phyloP scores from a whole-genome alignment of 1,140 invertebrate genomes.

The Amphibalanus amphitrite region DNA sequence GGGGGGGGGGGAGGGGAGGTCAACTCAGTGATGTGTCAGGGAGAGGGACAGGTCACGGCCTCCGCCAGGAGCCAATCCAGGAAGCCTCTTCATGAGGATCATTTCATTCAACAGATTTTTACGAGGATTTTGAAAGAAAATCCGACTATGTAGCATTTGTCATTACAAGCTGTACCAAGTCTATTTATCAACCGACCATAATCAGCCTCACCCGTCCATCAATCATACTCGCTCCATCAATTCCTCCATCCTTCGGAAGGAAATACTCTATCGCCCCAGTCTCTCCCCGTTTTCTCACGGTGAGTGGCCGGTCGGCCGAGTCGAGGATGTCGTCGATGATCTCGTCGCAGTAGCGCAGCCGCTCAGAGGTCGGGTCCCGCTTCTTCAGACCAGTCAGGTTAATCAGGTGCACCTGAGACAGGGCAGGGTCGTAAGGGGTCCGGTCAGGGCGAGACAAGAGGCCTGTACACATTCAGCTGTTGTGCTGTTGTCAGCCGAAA shows the following conservation, averaged over 20 bases:
- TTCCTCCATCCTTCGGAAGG: neutral
- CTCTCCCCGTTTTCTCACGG: no score
- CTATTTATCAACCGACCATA: neutral
- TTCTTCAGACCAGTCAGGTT: conserved; percentile 92
- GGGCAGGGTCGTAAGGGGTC: neutral
- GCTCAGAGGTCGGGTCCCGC: conserved; percentile 43
- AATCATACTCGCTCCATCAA: neutral
- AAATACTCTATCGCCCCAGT: no score
- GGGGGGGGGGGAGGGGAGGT: neutral
- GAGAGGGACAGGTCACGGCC: no score
- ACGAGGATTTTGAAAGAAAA: neutral
- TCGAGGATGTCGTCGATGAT: conserved; percentile 74
- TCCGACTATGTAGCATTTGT: neutral
- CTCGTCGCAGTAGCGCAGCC: conserved; percentile 68
- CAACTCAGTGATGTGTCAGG: no score
- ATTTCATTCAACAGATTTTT: neutral
- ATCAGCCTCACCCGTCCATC: conserved; percentile 1
- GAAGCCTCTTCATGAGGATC: neutral
- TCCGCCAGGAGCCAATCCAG: no score
- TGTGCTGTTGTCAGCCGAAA: no score
- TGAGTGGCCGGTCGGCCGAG: conserved; percentile 72
- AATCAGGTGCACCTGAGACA: conserved; percentile 54
- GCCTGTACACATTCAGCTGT: no score
- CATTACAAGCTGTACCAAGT: neutral
- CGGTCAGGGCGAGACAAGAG: neutral